Conservation (phyloP, 2,113 vertebrate species). For the Casuarius casuarius region DNA sequence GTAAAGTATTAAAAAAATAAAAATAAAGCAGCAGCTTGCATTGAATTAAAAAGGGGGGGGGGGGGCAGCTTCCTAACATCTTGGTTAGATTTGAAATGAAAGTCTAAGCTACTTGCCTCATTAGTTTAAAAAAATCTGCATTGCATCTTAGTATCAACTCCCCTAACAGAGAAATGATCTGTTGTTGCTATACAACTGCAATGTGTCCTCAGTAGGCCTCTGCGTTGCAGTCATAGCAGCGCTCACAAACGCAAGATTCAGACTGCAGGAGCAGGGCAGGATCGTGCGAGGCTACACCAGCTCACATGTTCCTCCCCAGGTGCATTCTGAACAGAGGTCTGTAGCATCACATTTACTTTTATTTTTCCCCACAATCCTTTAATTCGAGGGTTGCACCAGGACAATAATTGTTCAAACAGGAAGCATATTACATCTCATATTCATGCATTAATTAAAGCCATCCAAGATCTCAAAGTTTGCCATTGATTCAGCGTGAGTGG, state of each 20-base stretch:
- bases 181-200: neutral
- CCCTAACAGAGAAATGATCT: neutral
- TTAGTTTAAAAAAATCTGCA: neutral
- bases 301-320: neutral
- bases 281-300: neutral
- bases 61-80: neutral
- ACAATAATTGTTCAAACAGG: conserved; percentile 45
- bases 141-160: neutral
- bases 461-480: conserved; percentile 58
- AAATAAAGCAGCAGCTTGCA: neutral
- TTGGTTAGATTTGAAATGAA: neutral
- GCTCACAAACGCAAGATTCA: neutral
- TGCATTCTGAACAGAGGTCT: neutral
- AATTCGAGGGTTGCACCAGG: conserved; percentile 51
- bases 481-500: conserved; percentile 52
- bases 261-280: neutral
- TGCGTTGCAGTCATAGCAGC: neutral
- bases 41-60: neutral
- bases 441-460: conserved; percentile 63
- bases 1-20: neutral
- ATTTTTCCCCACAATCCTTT: conserved; percentile 8
- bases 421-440: conserved; percentile 32
- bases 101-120: neutral
- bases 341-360: conserved; percentile 12
- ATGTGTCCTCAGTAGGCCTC: fast-evolving